Evolutionary conservation across 2,113 vertebrate genomes (phyloP).

Genomic region (Elaphurus davidianus): DNA sequence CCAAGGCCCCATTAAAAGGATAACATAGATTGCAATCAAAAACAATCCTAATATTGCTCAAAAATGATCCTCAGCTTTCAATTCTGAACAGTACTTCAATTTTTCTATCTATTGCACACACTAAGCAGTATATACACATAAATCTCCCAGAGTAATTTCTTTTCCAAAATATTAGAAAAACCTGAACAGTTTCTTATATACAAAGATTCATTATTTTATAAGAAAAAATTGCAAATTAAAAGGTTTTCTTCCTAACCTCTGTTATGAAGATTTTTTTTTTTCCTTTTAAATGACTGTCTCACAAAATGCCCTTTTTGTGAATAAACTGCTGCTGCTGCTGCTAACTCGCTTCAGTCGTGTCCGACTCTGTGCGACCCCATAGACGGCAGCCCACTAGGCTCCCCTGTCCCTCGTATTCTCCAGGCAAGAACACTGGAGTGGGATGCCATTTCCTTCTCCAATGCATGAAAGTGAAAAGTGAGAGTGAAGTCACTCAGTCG

Average conservation of each 20-base stretch:
- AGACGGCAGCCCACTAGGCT: too few species aligned
- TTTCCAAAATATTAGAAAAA: neutral
- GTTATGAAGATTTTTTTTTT: neutral
- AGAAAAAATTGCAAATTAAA: neutral
- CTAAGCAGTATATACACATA: neutral
- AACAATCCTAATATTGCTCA: neutral
- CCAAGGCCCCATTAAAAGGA: constrained; percentile 42
- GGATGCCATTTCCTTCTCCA: too few species aligned
- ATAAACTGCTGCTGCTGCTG: neutral
- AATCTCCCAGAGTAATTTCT: neutral
- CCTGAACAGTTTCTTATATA: neutral
- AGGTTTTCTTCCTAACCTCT: neutral
- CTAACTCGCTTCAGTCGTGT: too few species aligned
- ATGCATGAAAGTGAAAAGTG: too few species aligned
- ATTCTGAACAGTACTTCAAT: neutral
- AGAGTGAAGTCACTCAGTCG: too few species aligned
- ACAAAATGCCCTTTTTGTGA: neutral
- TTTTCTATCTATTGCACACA: neutral
- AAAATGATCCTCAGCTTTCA: constrained; percentile 22
- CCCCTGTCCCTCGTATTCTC: too few species aligned
- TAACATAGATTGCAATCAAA: neutral
- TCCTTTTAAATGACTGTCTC: neutral
- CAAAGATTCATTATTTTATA: neutral
- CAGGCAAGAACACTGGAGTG: too few species aligned
- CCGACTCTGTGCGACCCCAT: too few species aligned